Evolutionary conservation across 2,888 invertebrate genomes (phyloP).

Genomic region (Tanytarsus gracilentus): DNA sequence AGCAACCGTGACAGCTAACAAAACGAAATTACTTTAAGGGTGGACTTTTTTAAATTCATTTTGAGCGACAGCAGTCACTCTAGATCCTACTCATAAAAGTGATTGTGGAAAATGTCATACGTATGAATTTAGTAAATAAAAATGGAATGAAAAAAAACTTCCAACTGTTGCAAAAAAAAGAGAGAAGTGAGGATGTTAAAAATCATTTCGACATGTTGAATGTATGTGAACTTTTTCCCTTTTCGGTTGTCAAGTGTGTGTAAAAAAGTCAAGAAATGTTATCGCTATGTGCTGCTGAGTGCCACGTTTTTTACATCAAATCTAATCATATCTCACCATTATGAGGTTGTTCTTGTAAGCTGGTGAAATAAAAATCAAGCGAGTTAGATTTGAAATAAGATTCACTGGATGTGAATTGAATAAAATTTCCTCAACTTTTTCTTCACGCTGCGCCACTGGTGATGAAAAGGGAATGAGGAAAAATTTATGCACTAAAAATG

Average conservation of each 20-base stretch:
- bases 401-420: constrained; percentile 17
- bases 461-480: too few relatives aligned
- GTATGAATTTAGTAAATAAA: background rate
- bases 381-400: background rate
- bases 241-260: too few relatives aligned
- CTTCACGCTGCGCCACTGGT: background rate
- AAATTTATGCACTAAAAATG: too few relatives aligned
- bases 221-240: too few relatives aligned
- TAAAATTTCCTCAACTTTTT: background rate
- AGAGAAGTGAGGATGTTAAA: constrained; percentile 18
- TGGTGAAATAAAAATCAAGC: background rate
- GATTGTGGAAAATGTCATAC: background rate
- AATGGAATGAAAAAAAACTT: background rate
- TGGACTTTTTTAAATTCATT: background rate
- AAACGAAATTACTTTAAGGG: background rate
- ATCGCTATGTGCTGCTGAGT: too few relatives aligned
- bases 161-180: constrained; percentile 29
- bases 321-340: constrained; percentile 14
- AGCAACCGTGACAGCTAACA: constrained; percentile 12
- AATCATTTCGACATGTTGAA: constrained; percentile 19
- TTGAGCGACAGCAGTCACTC: background rate
- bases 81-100: background rate
- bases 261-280: background rate
- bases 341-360: constrained; percentile 15
- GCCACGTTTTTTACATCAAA: constrained; percentile 17